Evolutionary conservation across 1,140 invertebrate species (phyloP), one percentile per base, ranked within the genome.

Genomic region (Drosophila melanica): DNA sequence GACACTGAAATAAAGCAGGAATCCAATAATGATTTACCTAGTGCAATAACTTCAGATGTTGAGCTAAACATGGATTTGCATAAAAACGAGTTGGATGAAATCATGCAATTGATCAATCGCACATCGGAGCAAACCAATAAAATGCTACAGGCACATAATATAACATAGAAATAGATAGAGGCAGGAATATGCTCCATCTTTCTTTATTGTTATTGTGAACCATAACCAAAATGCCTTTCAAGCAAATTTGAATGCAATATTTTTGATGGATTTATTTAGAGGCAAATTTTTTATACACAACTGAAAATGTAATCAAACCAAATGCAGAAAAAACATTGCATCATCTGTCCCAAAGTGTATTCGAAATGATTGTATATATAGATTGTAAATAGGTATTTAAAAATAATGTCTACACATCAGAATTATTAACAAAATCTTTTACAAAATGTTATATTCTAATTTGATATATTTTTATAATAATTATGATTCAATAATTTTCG

Each of bases 81-180:
- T 14, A 14, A 55, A 23, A 18, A 54, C 20, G 48, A 55, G 4
- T 9, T 70, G 14, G 51, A 48, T 10, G 59, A 54, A n/a, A 48
- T 70, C 1, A 64, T 70, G 67, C 16, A 50, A 14, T 20, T 71
- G 45, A 65, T 71, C 16, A 23, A 65, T 14, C 23, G 33, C 42
- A 42, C 60, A 9, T 51, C 16, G 7, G 14, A 42, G 44, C 16
- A 65, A 27, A 57, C 42, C 8, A 18, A 35, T 0, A 27, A 44
- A 65, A 33, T 57, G 33, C 44, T 55, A 14, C 9, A 64, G 14
- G 11, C 48, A 8, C 23, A 63, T 12, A 39, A 48, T 48, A 10
- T 5, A 6, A 48, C 23, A 4, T 57, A 20, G 44, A 39, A 30
- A 1, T 7, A n/a, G 44, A 48, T 27, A 58, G 16, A 30, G 54